phyloP scores from a whole-genome alignment of 1,140 invertebrate species.

The Dendrolimus kikuchii region DNA sequence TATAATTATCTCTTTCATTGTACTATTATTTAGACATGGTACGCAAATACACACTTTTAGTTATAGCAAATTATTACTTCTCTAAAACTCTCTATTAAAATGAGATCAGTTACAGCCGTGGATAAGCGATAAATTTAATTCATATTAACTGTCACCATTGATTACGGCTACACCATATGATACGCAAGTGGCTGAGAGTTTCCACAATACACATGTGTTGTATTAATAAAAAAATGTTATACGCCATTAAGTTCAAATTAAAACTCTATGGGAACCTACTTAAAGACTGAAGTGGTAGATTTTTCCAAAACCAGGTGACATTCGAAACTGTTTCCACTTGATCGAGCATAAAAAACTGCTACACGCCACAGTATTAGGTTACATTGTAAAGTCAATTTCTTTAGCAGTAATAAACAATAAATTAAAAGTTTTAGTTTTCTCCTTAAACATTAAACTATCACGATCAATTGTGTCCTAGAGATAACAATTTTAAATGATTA shows the following conservation, averaged over 20 bases:
- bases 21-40: too few relatives aligned
- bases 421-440: neutral
- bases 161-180: conserved; percentile 33
- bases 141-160: conserved; percentile 26
- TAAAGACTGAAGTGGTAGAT: conserved; percentile 18
- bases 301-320: conserved; percentile 43
- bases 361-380: conserved; percentile 54
- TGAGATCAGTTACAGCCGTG: neutral
- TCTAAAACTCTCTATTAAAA: too few relatives aligned
- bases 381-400: conserved; percentile 23
- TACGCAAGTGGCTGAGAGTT: conserved; percentile 27
- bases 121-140: conserved; percentile 14
- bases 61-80: too few relatives aligned
- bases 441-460: too few relatives aligned
- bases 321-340: conserved; percentile 56
- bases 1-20: too few relatives aligned
- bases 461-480: too few relatives aligned
- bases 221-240: conserved; percentile 7
- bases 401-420: conserved; percentile 4
- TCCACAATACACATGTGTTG: conserved; percentile 21
- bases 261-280: conserved; percentile 8
- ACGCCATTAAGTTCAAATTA: conserved; percentile 3
- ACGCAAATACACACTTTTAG: too few relatives aligned
- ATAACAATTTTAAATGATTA: too few relatives aligned
- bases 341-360: conserved; percentile 57